These are phyloP conservation scores for Callyntrura guangdongensis DNA, from an alignment of 2,888 invertebrate genomes.

Conservation along the genomic window DNA sequence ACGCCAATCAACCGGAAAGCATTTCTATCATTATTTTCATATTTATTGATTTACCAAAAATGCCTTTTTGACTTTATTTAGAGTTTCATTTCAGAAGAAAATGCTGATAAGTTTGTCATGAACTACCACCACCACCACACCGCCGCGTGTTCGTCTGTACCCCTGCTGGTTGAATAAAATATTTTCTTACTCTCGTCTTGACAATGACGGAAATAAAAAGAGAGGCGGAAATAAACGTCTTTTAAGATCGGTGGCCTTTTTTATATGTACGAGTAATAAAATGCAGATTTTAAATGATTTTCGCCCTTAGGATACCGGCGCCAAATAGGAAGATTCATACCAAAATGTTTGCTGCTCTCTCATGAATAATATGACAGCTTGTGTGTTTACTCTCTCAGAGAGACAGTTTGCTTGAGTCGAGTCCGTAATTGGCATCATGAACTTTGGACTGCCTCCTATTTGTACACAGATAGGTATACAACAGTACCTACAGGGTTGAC, in stretches of 20 bases:
- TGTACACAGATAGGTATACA: neutral
- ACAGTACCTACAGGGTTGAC: too few relatives aligned
- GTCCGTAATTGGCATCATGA: constrained; percentile 40
- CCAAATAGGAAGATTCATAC: constrained; percentile 22
- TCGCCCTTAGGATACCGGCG: constrained; percentile 38
- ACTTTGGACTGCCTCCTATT: constrained; percentile 6
- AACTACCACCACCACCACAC: neutral
- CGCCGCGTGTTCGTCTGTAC: neutral
- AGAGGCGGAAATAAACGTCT: constrained; percentile 37
- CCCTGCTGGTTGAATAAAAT: constrained; percentile 17
- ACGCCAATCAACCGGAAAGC: neutral
- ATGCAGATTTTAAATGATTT: constrained; percentile 43
- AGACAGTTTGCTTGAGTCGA: constrained; percentile 4
- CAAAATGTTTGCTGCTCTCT: neutral
- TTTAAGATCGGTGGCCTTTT: constrained; percentile 32
- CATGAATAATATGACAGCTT: constrained; percentile 38
- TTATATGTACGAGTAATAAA: constrained; percentile 18
- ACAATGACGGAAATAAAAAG: constrained; percentile 51
- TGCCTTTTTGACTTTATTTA: constrained; percentile 36
- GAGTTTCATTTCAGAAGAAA: neutral
- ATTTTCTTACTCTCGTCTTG: neutral
- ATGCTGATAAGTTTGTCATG: neutral
- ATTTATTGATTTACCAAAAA: constrained; percentile 54
- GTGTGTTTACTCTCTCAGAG: constrained; percentile 33
- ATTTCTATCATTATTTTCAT: neutral